Evolutionary conservation across 2,113 vertebrate species (phyloP).

Genomic region (Passer montanus): DNA sequence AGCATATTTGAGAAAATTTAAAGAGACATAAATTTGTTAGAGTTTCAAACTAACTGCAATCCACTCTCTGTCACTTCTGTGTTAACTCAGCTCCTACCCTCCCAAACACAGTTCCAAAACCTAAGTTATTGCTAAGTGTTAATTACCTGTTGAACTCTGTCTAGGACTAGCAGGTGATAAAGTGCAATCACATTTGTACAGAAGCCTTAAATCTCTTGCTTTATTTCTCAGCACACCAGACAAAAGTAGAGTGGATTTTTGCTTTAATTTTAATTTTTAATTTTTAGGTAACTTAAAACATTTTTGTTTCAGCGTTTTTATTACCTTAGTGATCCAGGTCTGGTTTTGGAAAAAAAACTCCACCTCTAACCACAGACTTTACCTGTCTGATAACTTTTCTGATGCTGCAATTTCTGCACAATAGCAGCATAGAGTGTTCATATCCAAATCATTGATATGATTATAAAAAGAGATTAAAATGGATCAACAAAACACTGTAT

Average conservation of each 20-base stretch:
- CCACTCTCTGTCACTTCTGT: neutral
- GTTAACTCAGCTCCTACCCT: neutral
- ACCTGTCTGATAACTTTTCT: neutral
- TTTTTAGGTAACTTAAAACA: neutral
- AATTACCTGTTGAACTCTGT: constrained; percentile 7
- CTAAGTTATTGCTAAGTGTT: neutral
- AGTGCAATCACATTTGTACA: neutral
- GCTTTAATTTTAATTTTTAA: neutral
- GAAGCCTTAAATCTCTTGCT: neutral
- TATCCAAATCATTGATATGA: neutral
- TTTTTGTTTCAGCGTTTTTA: neutral
- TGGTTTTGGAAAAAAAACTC: neutral
- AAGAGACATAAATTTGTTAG: neutral
- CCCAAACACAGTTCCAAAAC: neutral
- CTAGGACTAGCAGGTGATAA: neutral
- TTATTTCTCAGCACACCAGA: neutral
- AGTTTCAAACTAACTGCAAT: neutral
- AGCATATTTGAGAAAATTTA: neutral
- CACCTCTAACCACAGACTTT: neutral
- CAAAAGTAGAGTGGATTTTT: neutral
- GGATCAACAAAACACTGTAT: neutral
- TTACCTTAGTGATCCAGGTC: neutral
- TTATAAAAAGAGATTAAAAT: neutral
- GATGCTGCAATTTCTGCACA: neutral
- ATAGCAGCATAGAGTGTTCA: neutral